Conservation (phyloP, 1,140 invertebrate genomes). For the Tetragonula clypearis region DNA sequence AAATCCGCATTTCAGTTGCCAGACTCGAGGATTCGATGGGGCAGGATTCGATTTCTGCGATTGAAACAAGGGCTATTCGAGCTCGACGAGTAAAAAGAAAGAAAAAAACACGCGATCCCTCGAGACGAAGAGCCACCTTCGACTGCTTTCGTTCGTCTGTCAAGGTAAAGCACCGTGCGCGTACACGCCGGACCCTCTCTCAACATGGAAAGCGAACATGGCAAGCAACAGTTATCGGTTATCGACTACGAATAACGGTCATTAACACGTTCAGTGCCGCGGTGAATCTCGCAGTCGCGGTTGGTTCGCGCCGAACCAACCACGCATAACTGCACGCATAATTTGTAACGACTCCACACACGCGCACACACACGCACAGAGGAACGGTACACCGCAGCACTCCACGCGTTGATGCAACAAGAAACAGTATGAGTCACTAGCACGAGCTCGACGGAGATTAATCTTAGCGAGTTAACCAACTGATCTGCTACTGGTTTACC, state of each 20-base stretch:
- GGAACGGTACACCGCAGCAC: not conserved
- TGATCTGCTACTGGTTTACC: not conserved
- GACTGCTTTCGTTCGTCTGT: slow-evolving; percentile 9
- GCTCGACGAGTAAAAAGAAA: not conserved
- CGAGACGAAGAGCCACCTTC: not conserved
- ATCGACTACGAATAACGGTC: not conserved
- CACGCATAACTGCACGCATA: not conserved
- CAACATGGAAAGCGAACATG: slow-evolving; percentile 33
- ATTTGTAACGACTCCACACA: no score
- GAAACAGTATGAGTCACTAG: not conserved
- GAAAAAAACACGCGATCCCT: not conserved
- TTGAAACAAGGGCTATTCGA: no score
- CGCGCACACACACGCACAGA: no score
- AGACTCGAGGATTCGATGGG: no score
- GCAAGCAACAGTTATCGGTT: slow-evolving; percentile 26
- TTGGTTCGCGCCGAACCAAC: not conserved
- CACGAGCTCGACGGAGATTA: not conserved
- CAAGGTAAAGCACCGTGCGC: not conserved
- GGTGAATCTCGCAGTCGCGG: not conserved
- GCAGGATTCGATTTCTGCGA: no score
- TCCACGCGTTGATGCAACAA: not conserved
- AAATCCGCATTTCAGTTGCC: no score
- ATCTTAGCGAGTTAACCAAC: not conserved
- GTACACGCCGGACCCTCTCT: not conserved
- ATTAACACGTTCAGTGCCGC: not conserved